Percentiles rank a stretch among this genome's conserved stretches.
phyloP scores from a whole-genome alignment of 1,140 invertebrate genomes.

The Lepidotrigona ventralis region DNA sequence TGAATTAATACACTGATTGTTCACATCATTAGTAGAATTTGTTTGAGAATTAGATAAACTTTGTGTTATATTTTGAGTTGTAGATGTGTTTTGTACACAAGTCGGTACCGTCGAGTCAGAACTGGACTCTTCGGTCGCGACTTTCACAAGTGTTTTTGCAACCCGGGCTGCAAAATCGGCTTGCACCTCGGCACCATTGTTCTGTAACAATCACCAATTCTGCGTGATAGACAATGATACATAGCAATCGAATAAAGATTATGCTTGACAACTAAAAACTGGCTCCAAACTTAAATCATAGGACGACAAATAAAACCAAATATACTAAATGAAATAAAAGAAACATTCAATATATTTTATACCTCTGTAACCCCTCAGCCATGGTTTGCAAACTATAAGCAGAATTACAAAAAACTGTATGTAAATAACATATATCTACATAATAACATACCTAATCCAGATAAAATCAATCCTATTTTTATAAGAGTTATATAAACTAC shows the following conservation, averaged over 20 bases:
- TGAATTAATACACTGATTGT: constrained; percentile 62
- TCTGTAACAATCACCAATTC: constrained; percentile 76
- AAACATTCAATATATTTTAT: constrained; percentile 54
- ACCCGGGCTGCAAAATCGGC: constrained; percentile 75
- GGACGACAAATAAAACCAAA: constrained; percentile 58
- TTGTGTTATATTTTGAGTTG: constrained; percentile 56
- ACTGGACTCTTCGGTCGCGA: constrained; percentile 64
- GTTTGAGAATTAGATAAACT: constrained; percentile 58
- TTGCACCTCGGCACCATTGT: constrained; percentile 66
- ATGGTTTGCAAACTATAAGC: constrained; percentile 34
- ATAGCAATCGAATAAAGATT: constrained; percentile 46
- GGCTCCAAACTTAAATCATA: constrained; percentile 66
- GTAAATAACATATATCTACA: not conserved
- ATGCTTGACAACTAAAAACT: constrained; percentile 71
- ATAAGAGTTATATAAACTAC: too few species aligned
- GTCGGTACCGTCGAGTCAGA: constrained; percentile 54
- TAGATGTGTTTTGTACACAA: constrained; percentile 42
- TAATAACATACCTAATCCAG: constrained; percentile 2
- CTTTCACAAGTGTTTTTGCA: constrained; percentile 63
- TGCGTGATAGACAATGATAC: constrained; percentile 72
- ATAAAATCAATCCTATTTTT: not conserved
- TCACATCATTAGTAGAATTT: constrained; percentile 60
- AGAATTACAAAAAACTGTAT: constrained; percentile 27
- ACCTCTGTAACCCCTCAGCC: constrained; percentile 55
- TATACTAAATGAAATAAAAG: constrained; percentile 54